A percentile compares a stretch with the other conserved stretches of the same genome.
These are phyloP conservation scores for Poeciliopsis prolifica DNA, from an alignment of 2,113 vertebrate genomes.

Conservation along the genomic window DNA sequence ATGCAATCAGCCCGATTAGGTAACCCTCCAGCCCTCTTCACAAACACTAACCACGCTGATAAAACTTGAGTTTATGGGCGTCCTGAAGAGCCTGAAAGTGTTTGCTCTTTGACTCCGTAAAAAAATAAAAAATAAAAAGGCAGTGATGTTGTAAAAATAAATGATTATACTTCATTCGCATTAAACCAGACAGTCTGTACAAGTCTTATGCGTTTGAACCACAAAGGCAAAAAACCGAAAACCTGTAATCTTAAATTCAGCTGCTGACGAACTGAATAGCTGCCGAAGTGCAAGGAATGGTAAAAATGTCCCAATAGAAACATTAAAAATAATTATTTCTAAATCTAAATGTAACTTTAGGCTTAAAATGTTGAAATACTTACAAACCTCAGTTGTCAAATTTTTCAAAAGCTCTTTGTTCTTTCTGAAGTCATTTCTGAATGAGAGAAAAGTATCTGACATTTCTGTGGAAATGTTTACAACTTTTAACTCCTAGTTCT, in stretches of 20 bases:
- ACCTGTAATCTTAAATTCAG: not conserved
- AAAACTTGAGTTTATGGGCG: constrained; percentile 64
- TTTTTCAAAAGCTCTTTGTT: too few species aligned
- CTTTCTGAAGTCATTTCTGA: too few species aligned
- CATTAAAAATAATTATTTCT: not conserved
- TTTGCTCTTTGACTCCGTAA: constrained; percentile 63
- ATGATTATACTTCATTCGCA: not conserved
- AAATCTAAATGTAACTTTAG: too few species aligned
- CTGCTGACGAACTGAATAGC: not conserved
- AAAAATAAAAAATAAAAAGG: not conserved
- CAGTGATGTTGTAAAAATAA: constrained; percentile 23
- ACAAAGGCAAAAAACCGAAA: not conserved
- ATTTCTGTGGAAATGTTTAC: too few species aligned
- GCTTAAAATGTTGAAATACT: too few species aligned
- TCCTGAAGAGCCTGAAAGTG: constrained; percentile 48
- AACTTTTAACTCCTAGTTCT: too few species aligned
- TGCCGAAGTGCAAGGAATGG: not conserved
- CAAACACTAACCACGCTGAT: constrained; percentile 74
- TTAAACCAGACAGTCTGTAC: not conserved
- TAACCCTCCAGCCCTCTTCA: constrained; percentile 73
- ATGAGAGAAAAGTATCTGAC: too few species aligned
- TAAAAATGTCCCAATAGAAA: not conserved
- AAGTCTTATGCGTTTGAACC: not conserved
- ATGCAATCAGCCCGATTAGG: constrained; percentile 59
- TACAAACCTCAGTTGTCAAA: too few species aligned